Evolutionary conservation across 1,140 invertebrate species (phyloP), one percentile per base, ranked within the genome.

Genomic region (Pissodes strobi): DNA sequence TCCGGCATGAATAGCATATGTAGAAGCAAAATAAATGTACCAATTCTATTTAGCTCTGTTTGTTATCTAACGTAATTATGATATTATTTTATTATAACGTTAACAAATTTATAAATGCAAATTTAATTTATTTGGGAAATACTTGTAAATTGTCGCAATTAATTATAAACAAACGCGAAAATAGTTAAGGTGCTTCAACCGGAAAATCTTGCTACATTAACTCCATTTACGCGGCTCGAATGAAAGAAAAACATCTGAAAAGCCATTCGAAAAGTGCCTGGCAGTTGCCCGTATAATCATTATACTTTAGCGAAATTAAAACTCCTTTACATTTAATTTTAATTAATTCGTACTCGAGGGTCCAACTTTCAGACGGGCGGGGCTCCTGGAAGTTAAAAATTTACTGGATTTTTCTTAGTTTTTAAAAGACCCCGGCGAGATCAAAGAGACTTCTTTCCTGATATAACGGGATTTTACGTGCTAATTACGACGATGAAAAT

Each of bases 321-420:
- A 52, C n/a, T 34, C 17, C 30, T 34, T 52, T 52, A 27, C n/a
- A 52, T 52, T 52, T 52, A 52, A 52, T 52, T 52, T 52, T 52
- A 52, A 52, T 52, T 52, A 52, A 52, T 52, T 52, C 15, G 48
- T 52, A 13, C 48, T 52, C 48, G n/a, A 52, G 48, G 48, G 48
- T 52, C 48, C 25, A 25, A 52, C 48, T 52, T 52, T 52, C 18
- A 13, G 22, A 27, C 25, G n/a, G n/a, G n/a, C 25, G 25, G 25
- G 25, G 4, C 9, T 27, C 9, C 25, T 34, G 12, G 18, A 17
- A 52, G 9, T 52, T 48, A 48, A 52, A 30, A 52, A 52, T 52
- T 52, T 52, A 52, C 22, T 52, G 22, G 18, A 27, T 52, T 52
- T 52, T 52, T 34, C 48, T 52, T 52, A 52, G 3, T 52, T 52